Conservation (phyloP, 2,113 vertebrate genomes). For the Perccottus glenii region DNA sequence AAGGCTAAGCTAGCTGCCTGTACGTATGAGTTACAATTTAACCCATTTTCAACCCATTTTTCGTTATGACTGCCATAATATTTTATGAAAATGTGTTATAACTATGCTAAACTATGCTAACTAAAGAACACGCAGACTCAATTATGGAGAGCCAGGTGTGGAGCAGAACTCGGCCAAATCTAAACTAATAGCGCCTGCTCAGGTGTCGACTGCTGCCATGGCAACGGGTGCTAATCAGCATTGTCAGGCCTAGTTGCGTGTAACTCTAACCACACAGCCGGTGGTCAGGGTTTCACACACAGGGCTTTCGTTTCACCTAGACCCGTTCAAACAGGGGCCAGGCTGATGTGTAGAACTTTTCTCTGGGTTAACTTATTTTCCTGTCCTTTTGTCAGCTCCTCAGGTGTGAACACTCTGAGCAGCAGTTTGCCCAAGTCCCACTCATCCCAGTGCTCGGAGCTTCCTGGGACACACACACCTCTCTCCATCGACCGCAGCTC, state of each 20-base stretch:
- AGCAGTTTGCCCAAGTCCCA: slow-evolving; percentile 75
- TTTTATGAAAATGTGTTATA: not conserved
- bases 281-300: slow-evolving; percentile 67
- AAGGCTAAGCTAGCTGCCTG: slow-evolving; percentile 54
- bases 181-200: slow-evolving; percentile 69
- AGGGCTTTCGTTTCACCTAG: slow-evolving; percentile 63
- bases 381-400: slow-evolving; percentile 77
- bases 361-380: not conserved
- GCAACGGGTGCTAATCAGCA: slow-evolving; percentile 72
- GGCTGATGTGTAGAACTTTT: not conserved
- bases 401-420: slow-evolving; percentile 83
- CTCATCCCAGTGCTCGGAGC: slow-evolving; percentile 76
- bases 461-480: slow-evolving; percentile 56
- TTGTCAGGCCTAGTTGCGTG: slow-evolving; percentile 72
- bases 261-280: slow-evolving; percentile 71
- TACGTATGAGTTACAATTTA: too few relatives aligned
- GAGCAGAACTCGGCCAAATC: slow-evolving; percentile 42
- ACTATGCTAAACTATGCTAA: not conserved
- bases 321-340: slow-evolving; percentile 12
- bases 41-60: not conserved
- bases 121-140: slow-evolving; percentile 8
- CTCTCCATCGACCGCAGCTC: slow-evolving; percentile 73
- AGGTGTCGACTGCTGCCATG: slow-evolving; percentile 71
- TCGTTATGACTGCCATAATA: too few relatives aligned
- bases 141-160: slow-evolving; percentile 25